Evolutionary conservation across 2,113 vertebrate species (phyloP).

Genomic region (Corythoichthys haematopterus): DNA sequence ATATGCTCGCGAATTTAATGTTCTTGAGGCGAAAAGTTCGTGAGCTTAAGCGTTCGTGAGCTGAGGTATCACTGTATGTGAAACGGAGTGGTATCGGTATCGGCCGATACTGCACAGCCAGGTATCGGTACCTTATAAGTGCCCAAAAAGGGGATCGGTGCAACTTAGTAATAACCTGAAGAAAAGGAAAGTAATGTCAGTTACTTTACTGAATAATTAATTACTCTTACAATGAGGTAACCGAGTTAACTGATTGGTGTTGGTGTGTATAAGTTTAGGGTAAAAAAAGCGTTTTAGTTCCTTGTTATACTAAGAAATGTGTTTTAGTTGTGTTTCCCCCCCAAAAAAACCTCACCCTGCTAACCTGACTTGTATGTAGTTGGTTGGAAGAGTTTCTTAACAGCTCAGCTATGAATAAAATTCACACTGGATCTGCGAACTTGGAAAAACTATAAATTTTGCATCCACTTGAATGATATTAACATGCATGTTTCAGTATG

Average conservation of each 20-base stretch:
- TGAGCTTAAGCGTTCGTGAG: too few relatives aligned
- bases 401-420: background rate
- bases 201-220: too few relatives aligned
- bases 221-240: too few relatives aligned
- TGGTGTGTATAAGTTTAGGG: slow-evolving; percentile 17
- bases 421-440: background rate
- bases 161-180: too few relatives aligned
- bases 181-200: too few relatives aligned
- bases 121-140: too few relatives aligned
- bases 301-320: background rate
- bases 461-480: background rate
- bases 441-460: background rate
- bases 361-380: background rate
- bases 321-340: background rate
- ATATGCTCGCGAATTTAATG: too few relatives aligned
- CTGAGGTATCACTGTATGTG: too few relatives aligned
- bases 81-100: too few relatives aligned
- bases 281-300: slow-evolving; percentile 2
- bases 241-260: slow-evolving; percentile 1
- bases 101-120: too few relatives aligned
- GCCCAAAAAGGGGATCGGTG: too few relatives aligned
- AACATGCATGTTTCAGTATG: background rate
- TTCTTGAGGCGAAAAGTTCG: too few relatives aligned
- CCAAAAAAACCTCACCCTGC: background rate
- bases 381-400: background rate